phyloP scores from a whole-genome alignment of 2,113 vertebrate species.

The Oncorhynchus clarkii region DNA sequence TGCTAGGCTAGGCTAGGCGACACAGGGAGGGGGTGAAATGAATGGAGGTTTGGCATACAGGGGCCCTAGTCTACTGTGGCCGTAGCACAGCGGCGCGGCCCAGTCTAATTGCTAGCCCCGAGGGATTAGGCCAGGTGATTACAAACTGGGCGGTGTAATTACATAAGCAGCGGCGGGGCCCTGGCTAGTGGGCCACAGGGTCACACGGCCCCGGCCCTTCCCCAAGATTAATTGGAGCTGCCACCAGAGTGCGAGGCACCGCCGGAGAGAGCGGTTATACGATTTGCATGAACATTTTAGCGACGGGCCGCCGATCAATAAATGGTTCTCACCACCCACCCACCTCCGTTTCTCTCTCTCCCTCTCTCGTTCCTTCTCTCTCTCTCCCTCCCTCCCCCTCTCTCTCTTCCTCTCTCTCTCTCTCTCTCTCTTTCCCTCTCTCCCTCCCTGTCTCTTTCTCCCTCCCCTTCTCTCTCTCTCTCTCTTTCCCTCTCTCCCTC shows the following conservation, averaged over 20 bases:
- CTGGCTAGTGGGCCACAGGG: slow-evolving; percentile 82
- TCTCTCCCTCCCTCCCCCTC: not conserved
- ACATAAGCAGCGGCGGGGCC: slow-evolving; percentile 91
- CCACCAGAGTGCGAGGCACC: slow-evolving; percentile 82
- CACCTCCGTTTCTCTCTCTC: slow-evolving; percentile 9
- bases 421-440: too few relatives aligned
- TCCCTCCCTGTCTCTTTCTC: not conserved
- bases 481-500: not conserved
- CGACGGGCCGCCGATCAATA: slow-evolving; percentile 81
- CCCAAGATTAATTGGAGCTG: slow-evolving; percentile 99
- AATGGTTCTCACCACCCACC: slow-evolving; percentile 52
- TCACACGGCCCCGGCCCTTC: slow-evolving; percentile 83
- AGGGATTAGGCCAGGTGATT: slow-evolving; percentile 92
- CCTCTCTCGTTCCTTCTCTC: not conserved
- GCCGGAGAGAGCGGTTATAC: slow-evolving; percentile 84
- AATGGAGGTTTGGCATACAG: slow-evolving; percentile 71
- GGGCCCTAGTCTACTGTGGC: slow-evolving; percentile 42
- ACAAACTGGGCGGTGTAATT: slow-evolving; percentile 96
- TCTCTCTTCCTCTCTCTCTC: too few relatives aligned
- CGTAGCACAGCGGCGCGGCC: slow-evolving; percentile 66
- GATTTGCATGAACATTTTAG: slow-evolving; percentile 95
- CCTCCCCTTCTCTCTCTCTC: not conserved
- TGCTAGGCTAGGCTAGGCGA: slow-evolving; percentile 59
- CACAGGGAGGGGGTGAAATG: slow-evolving; percentile 64
- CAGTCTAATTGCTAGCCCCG: slow-evolving; percentile 89